Evolutionary conservation across 2,888 invertebrate species (phyloP).

Genomic region (Cheiracanthium punctorium): DNA sequence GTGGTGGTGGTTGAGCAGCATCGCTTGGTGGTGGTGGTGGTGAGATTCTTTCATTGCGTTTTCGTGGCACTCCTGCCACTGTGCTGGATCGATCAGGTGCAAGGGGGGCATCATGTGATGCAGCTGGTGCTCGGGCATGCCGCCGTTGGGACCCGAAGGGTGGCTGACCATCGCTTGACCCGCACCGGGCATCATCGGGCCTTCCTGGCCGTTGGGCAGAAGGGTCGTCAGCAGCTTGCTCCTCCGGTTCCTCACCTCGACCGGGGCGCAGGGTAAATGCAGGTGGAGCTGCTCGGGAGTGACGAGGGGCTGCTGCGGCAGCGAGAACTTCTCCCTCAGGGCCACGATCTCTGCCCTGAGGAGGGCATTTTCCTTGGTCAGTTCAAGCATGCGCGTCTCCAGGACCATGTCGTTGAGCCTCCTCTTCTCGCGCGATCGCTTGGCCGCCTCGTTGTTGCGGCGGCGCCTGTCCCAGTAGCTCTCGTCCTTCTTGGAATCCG

Average conservation of each 20-base stretch:
- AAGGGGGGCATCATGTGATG: constrained; percentile 50
- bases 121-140: constrained; percentile 24
- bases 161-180: constrained; percentile 25
- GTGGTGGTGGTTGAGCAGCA: constrained; percentile 29
- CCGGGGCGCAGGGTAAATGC: constrained; percentile 72
- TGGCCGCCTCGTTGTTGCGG: constrained; percentile 97
- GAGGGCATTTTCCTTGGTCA: constrained; percentile 96
- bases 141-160: constrained; percentile 2
- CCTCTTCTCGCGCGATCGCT: constrained; percentile 95
- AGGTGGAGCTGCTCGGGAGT: constrained; percentile 82
- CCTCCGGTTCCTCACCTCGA: constrained; percentile 55
- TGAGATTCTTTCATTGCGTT: constrained; percentile 43
- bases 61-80: constrained; percentile 62
- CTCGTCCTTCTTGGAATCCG: constrained; percentile 96
- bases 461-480: constrained; percentile 97
- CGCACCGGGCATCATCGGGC: neutral
- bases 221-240: constrained; percentile 69
- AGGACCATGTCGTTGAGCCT: constrained; percentile 97
- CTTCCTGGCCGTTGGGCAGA: constrained; percentile 27
- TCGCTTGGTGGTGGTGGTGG: constrained; percentile 14
- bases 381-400: constrained; percentile 93
- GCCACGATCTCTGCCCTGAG: constrained; percentile 94
- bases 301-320: constrained; percentile 89
- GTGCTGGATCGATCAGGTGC: constrained; percentile 49
- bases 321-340: constrained; percentile 93